Base-by-base conservation (phyloP, 37 sponge, comb jelly and placozoan species). In the Ianthella basta region DNA sequence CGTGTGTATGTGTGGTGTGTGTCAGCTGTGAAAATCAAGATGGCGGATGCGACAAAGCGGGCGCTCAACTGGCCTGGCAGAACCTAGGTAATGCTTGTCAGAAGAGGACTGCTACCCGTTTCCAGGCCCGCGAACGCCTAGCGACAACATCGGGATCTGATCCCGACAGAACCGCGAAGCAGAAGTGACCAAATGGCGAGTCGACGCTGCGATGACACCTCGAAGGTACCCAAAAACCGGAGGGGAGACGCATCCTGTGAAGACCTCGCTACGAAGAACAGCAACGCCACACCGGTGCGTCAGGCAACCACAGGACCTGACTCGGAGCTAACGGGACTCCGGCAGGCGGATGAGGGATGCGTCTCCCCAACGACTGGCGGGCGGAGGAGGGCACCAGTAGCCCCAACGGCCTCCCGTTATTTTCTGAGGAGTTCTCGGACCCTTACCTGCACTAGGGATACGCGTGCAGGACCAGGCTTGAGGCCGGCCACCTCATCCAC, bases 401-500 rank as follows among this genome's bases (percentile, higher is more conserved):
- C 64, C 64, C 64, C 64, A 61, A 27, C 64, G 64, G 64, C 64
- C 13, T 61, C 64, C 64, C 29, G 64, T 61, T 61, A 61, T 61
- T 61, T 61, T 61, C 64, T 29, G 64, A 61, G 64, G 10, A 61
- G 64, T 12, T 61, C 64, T 61, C 29, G 29, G 64, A 61, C 64
- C 64, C 64, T 61, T 61, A 61, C 64, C 64, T 61, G 29, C 29
- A 61, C 64, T 29, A 27, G 64, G 64, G 64, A n/a, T 61, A 61
- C 64, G 64, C 64, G 29, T 61, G 14, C 64, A 61, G 64, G 64
- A 27, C 64, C 64, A 5, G 64, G 64, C 64, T 13, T 61, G 64
- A 61, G 24, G 64, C 64, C 64, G 10, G 64, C 64, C 64, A 61
- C 64, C 64, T 61, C 64, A 61, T 61, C 29, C 64, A n/a, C 64